A percentile compares a stretch with the other conserved stretches of the same genome.
phyloP scores from a whole-genome alignment of 2,113 vertebrate species.

The Channa maculata region DNA sequence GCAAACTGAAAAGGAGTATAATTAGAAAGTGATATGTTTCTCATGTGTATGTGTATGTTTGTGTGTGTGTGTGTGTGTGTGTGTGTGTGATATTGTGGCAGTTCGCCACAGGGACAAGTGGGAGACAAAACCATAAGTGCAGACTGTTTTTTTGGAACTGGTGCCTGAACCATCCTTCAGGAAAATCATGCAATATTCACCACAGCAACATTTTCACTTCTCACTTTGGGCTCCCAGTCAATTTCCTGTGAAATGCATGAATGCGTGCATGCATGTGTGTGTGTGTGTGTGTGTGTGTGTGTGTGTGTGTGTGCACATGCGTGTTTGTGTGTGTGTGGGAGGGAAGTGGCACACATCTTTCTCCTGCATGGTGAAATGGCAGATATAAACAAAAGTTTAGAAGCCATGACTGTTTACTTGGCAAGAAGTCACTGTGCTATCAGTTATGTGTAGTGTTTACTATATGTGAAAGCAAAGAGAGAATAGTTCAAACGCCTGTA shows the following conservation, averaged over 20 bases:
- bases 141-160: conserved; percentile 43
- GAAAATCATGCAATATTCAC: conserved; percentile 73
- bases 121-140: conserved; percentile 52
- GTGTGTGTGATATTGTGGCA: conserved; percentile 40
- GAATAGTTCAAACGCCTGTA: background rate
- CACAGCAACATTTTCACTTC: conserved; percentile 58
- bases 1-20: conserved; percentile 42
- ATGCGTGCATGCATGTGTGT: background rate
- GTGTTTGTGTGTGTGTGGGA: background rate
- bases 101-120: conserved; percentile 45
- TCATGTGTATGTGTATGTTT: background rate
- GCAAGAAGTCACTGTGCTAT: background rate
- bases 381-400: conserved; percentile 27
- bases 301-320: background rate
- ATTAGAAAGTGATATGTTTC: conserved; percentile 46
- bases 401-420: conserved; percentile 33
- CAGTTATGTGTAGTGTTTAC: conserved; percentile 1
- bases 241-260: conserved; percentile 45
- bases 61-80: conserved; percentile 10
- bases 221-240: conserved; percentile 41
- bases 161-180: conserved; percentile 45
- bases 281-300: no score
- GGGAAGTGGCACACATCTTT: background rate
- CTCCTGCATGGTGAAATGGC: conserved; percentile 1
- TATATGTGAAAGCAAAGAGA: conserved; percentile 3